Evolutionary conservation across 2,797 vertebrate genomes (phyloP).

Genomic region (Cheirogaleus major): DNA sequence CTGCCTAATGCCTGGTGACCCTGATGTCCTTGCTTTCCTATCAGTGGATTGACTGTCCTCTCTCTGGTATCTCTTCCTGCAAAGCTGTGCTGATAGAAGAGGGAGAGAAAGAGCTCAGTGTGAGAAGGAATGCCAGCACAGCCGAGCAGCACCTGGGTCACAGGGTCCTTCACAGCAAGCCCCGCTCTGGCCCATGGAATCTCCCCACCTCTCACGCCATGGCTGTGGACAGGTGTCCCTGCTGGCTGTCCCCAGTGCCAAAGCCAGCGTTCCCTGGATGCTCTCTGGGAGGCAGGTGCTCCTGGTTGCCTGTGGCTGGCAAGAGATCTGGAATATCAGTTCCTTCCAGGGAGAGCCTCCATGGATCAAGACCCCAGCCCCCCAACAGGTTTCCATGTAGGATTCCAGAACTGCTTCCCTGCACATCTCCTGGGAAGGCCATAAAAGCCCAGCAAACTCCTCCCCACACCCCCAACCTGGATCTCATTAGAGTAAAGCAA

Average conservation of each 20-base stretch:
- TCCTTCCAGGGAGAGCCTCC: neutral
- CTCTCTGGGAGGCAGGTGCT: neutral
- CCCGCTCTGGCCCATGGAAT: neutral
- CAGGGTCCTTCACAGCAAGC: neutral
- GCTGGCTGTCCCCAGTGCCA: neutral
- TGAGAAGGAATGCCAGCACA: neutral
- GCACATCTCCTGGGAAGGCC: neutral
- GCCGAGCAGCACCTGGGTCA: neutral
- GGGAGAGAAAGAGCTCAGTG: neutral
- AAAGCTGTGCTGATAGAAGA: conserved; percentile 32
- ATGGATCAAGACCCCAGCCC: neutral
- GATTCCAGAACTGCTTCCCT: neutral
- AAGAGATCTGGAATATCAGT: neutral
- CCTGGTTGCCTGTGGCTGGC: neutral
- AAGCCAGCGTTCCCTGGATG: neutral
- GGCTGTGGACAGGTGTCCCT: neutral
- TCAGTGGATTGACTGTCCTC: conserved; percentile 43
- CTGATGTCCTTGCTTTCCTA: conserved; percentile 58
- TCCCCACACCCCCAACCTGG: neutral
- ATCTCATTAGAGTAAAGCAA: neutral
- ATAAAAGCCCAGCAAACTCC: neutral
- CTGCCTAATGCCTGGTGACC: conserved; percentile 26
- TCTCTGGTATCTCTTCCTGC: conserved; percentile 35
- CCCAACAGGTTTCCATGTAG: neutral
- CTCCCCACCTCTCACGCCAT: fast-evolving